Conservation (phyloP, 2,113 vertebrate species). For the Donacobius atricapilla region DNA sequence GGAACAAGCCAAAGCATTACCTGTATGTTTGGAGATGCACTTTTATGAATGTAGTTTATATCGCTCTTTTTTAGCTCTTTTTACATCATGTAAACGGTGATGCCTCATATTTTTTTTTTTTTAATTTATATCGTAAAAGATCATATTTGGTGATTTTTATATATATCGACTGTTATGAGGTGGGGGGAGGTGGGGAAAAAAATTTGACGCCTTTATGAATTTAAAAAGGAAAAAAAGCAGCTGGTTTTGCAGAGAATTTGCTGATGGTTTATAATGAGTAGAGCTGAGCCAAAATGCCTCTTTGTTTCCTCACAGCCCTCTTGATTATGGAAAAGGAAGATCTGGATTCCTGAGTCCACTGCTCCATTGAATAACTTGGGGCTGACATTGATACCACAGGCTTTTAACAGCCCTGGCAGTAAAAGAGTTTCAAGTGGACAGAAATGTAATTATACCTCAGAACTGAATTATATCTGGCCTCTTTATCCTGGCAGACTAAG, state of each 20-base stretch:
- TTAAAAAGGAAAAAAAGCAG: slow-evolving; percentile 79
- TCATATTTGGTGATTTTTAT: slow-evolving; percentile 87
- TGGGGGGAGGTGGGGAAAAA: slow-evolving; percentile 52
- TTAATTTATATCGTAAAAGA: slow-evolving; percentile 86
- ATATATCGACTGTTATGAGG: slow-evolving; percentile 80
- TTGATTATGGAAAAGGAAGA: neutral
- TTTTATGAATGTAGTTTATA: slow-evolving; percentile 90
- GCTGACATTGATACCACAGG: neutral
- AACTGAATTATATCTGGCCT: neutral
- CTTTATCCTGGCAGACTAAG: neutral
- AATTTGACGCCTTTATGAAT: slow-evolving; percentile 73
- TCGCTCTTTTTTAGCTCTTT: slow-evolving; percentile 84
- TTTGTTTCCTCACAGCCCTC: slow-evolving; percentile 57
- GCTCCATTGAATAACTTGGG: neutral
- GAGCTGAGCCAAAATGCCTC: slow-evolving; percentile 66
- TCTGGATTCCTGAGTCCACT: neutral
- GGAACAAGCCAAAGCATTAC: slow-evolving; percentile 79
- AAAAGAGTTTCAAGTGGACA: neutral
- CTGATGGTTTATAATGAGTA: slow-evolving; percentile 73
- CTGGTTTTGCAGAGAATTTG: slow-evolving; percentile 91
- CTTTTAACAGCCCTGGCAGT: neutral
- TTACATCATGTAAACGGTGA: slow-evolving; percentile 86
- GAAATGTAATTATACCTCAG: neutral
- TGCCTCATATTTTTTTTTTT: slow-evolving; percentile 81
- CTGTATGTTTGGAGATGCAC: slow-evolving; percentile 86